Percentiles rank a stretch among this genome's conserved stretches.
These are phyloP conservation scores for Drosophila leontia DNA, from an alignment of 1,140 invertebrate genomes.

Conservation along the genomic window DNA sequence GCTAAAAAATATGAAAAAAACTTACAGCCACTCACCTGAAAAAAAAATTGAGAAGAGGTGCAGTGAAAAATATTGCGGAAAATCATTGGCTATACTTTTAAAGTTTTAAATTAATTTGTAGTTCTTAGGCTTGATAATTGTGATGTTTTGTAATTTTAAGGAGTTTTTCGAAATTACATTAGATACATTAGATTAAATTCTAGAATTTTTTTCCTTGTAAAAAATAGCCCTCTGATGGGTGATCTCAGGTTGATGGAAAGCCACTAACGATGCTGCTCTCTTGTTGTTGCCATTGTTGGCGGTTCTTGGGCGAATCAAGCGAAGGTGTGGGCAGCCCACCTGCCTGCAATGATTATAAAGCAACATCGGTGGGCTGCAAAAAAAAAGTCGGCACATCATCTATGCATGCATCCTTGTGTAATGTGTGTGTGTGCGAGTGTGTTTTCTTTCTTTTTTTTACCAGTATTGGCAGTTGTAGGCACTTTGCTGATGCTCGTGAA, in stretches of 20 bases:
- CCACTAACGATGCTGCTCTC: conserved; percentile 68
- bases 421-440: conserved; percentile 10
- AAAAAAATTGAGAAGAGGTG: conserved; percentile 5
- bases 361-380: conserved; percentile 55
- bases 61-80: conserved; percentile 10
- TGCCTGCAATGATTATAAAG: conserved; percentile 73
- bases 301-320: conserved; percentile 14
- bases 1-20: conserved; percentile 22
- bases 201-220: background rate
- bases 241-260: conserved; percentile 47
- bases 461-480: conserved; percentile 71
- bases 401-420: conserved; percentile 24
- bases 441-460: conserved; percentile 5
- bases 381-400: conserved; percentile 44
- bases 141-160: no score
- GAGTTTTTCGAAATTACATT: no score
- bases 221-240: background rate
- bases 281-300: conserved; percentile 63
- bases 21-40: conserved; percentile 4
- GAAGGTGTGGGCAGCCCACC: conserved; percentile 2
- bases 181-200: no score
- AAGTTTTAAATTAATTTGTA: no score
- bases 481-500: conserved; percentile 78
- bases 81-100: no score
- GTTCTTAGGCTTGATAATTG: no score